phyloP scores from a whole-genome alignment of 2,888 invertebrate genomes.

The Lithophane leautieri region DNA sequence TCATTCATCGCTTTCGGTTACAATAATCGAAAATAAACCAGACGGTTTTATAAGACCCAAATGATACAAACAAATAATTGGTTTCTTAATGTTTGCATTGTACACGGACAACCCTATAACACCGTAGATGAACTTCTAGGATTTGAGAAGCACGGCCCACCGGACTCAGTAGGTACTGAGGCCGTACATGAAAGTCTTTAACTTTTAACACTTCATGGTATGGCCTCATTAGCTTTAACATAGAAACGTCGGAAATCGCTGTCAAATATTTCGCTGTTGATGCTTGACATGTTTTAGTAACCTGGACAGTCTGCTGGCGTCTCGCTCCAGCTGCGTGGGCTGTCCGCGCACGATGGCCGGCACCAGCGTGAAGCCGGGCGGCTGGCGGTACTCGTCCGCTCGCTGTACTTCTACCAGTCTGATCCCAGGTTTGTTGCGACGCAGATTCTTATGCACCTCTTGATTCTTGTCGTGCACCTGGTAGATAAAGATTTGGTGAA shows the following conservation, averaged over 20 bases:
- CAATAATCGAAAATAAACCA: not conserved
- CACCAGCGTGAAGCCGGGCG: constrained; percentile 91
- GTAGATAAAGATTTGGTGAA: not conserved
- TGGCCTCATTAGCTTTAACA: too few relatives aligned
- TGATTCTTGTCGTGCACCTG: constrained; percentile 93
- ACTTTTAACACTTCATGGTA: not conserved
- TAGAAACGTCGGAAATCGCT: too few relatives aligned
- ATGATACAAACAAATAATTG: not conserved
- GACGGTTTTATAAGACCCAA: not conserved
- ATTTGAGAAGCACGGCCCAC: not conserved
- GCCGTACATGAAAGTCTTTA: not conserved
- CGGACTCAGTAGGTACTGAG: not conserved
- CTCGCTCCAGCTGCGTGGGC: constrained; percentile 80
- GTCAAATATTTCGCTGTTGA: too few relatives aligned
- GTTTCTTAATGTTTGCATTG: not conserved
- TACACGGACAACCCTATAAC: not conserved
- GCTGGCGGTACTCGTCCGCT: constrained; percentile 91
- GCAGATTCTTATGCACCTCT: constrained; percentile 92
- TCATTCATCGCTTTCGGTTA: not conserved
- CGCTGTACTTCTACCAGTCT: constrained; percentile 89
- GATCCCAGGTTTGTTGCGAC: constrained; percentile 91
- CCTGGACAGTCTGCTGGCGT: constrained; percentile 86
- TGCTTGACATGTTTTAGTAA: constrained; percentile 59
- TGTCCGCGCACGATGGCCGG: constrained; percentile 87
- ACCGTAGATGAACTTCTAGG: not conserved